These are phyloP conservation scores for Dynastes maya DNA, from an alignment of 2,888 invertebrate genomes.

Conservation along the genomic window DNA sequence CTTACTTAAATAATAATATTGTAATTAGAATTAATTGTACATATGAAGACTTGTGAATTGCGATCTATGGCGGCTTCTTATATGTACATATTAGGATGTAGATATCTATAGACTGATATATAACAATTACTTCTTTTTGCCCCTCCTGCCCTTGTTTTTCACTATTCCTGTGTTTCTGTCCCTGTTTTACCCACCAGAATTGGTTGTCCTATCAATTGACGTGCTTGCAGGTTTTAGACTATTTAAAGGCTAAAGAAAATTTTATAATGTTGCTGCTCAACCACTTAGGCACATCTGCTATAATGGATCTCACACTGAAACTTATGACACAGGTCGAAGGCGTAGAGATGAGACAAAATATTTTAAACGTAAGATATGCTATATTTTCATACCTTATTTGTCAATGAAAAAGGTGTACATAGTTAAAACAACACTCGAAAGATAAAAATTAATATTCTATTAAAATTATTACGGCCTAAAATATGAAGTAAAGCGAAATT, in stretches of 20 bases:
- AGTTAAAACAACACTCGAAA: too few species aligned
- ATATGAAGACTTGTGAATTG: conserved; percentile 8
- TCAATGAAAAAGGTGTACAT: too few species aligned
- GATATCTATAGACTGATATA: conserved; percentile 40
- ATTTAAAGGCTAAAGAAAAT: conserved; percentile 88
- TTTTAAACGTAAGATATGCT: conserved; percentile 76
- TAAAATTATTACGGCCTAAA: too few species aligned
- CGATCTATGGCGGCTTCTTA: conserved; percentile 17
- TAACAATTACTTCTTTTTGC: conserved; percentile 53
- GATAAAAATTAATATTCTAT: too few species aligned
- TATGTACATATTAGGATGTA: conserved; percentile 40
- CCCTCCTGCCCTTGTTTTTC: conserved; percentile 55
- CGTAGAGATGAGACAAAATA: conserved; percentile 79
- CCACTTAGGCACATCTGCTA: conserved; percentile 94
- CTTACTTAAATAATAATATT: neutral
- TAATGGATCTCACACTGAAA: conserved; percentile 92
- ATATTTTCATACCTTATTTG: neutral
- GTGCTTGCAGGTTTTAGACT: conserved; percentile 93
- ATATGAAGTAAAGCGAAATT: too few species aligned
- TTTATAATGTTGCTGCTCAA: conserved; percentile 90
- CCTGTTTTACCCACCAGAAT: conserved; percentile 75
- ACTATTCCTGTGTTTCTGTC: conserved; percentile 57
- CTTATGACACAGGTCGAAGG: conserved; percentile 89
- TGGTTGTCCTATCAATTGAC: conserved; percentile 94
- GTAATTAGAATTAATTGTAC: neutral